Conservation (phyloP, 2,797 vertebrate genomes). For the Graptemys geographica region DNA sequence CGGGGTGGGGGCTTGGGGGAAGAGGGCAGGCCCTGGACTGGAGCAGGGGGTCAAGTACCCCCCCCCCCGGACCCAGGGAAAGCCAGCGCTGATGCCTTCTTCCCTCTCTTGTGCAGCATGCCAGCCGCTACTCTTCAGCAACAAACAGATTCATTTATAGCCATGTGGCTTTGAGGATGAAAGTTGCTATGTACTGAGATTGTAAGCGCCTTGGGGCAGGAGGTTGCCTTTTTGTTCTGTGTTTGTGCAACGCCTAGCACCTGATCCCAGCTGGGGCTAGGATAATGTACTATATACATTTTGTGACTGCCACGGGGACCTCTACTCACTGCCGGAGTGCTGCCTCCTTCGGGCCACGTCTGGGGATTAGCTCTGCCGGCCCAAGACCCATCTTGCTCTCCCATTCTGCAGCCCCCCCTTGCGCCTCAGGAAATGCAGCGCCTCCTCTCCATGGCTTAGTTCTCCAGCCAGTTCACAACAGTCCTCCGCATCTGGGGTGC, state of each 20-base stretch:
- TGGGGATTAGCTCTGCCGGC: neutral
- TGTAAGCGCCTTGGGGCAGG: neutral
- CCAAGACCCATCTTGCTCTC: neutral
- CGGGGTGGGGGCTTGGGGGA: too few species aligned
- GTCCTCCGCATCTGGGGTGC: too few species aligned
- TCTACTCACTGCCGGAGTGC: neutral
- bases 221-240: neutral
- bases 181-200: accelerated
- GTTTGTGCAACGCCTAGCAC: neutral
- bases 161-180: neutral
- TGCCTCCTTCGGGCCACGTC: neutral
- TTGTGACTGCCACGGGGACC: neutral
- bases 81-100: neutral
- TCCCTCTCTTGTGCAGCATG: neutral
- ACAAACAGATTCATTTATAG: neutral
- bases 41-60: too few species aligned
- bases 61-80: too few species aligned
- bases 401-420: neutral
- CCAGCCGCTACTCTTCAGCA: neutral
- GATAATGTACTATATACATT: neutral
- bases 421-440: too few species aligned
- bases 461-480: neutral
- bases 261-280: neutral
- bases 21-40: too few species aligned
- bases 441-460: too few species aligned